These are phyloP conservation scores for Platalea minor DNA, from an alignment of 2,797 vertebrate species.

Conservation along the genomic window DNA sequence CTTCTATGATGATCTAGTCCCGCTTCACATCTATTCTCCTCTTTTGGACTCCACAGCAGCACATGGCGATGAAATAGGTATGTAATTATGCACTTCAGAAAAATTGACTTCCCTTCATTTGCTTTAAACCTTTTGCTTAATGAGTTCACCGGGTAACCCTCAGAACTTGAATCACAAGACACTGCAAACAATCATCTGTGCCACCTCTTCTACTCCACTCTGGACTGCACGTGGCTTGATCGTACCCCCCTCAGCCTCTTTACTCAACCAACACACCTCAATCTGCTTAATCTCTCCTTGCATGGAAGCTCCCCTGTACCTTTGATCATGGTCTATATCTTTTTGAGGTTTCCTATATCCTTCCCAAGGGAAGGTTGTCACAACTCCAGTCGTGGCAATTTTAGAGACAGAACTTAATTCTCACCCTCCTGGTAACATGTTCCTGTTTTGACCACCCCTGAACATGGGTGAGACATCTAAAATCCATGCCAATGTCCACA, in stretches of 20 bases:
- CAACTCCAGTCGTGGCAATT: not conserved
- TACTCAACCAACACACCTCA: not conserved
- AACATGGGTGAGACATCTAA: not conserved
- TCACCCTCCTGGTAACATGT: not conserved
- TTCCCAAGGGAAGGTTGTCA: not conserved
- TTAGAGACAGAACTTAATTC: not conserved
- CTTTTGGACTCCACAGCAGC: not conserved
- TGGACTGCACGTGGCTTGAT: not conserved
- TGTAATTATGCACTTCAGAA: not conserved
- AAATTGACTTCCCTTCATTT: not conserved
- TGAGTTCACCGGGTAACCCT: not conserved
- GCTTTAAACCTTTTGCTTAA: not conserved
- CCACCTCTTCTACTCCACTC: not conserved
- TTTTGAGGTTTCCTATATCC: not conserved
- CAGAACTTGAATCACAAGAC: not conserved
- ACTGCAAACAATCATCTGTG: not conserved
- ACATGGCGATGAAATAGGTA: not conserved
- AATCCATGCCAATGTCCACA: rapidly evolving
- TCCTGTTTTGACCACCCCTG: not conserved
- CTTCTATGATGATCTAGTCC: not conserved
- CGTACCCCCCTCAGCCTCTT: not conserved
- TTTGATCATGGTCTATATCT: not conserved
- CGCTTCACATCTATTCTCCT: not conserved
- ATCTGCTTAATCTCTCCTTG: not conserved
- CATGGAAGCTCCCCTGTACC: not conserved